These are phyloP conservation scores for Hapalemur alaotrensis DNA, from an alignment of 2,797 vertebrate genomes.

Conservation along the genomic window DNA sequence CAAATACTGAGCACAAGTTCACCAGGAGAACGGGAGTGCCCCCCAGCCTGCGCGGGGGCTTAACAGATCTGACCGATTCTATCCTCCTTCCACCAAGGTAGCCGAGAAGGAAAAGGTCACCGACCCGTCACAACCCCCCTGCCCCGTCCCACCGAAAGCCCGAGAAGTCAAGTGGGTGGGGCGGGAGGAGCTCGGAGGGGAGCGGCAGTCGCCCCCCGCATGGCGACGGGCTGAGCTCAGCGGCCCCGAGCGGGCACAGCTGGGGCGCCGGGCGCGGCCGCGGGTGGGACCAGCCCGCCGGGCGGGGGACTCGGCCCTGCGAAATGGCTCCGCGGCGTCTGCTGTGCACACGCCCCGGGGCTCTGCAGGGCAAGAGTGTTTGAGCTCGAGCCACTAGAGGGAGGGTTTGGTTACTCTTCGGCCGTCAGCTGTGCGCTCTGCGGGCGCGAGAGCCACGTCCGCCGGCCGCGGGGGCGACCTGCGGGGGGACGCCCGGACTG, in stretches of 20 bases:
- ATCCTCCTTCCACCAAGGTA: neutral
- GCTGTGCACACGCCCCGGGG: rapidly evolving
- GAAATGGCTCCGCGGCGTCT: neutral
- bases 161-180: too few species aligned
- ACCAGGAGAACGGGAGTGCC: neutral
- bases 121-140: neutral
- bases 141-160: neutral
- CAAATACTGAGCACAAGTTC: neutral
- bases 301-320: neutral
- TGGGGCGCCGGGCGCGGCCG: neutral
- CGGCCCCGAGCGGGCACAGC: neutral
- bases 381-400: constrained; percentile 79
- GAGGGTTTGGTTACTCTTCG: constrained; percentile 51
- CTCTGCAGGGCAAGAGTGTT: neutral
- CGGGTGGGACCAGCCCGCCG: neutral
- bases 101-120: neutral
- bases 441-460: neutral
- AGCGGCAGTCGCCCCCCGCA: constrained; percentile 47
- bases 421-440: neutral
- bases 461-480: rapidly evolving
- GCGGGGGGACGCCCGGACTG: neutral
- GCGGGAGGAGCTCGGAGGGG: neutral
- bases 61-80: too few species aligned
- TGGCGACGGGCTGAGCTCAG: constrained; percentile 51
- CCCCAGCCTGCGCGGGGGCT: neutral